phyloP scores from a whole-genome alignment of 2,797 vertebrate genomes.

The Setipinna tenuifilis region DNA sequence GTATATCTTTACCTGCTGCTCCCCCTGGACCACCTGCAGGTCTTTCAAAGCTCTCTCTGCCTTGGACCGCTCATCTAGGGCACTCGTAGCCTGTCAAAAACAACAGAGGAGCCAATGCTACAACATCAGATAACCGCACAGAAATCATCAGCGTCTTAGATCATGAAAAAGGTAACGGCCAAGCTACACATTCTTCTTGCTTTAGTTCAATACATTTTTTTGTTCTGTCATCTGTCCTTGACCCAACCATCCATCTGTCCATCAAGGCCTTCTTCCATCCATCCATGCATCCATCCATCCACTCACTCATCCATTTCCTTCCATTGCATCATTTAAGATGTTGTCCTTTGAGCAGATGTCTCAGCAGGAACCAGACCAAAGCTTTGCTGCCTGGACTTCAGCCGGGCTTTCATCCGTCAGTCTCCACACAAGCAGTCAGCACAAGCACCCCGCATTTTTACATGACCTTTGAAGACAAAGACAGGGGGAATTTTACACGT shows the following conservation, averaged over 20 bases:
- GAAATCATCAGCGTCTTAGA: background rate
- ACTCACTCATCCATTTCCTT: background rate
- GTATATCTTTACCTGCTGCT: constrained; percentile 81
- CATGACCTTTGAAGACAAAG: background rate
- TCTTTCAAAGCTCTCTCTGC: constrained; percentile 85
- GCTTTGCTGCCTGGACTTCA: background rate
- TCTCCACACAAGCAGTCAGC: background rate
- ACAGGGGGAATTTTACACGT: background rate
- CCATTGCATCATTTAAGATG: background rate
- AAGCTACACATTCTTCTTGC: background rate
- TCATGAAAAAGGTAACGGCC: background rate
- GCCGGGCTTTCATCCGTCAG: background rate
- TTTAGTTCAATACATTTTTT: background rate
- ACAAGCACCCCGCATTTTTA: background rate
- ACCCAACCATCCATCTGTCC: background rate
- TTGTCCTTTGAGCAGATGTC: background rate
- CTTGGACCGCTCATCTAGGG: constrained; percentile 85
- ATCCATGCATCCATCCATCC: background rate
- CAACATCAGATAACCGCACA: background rate
- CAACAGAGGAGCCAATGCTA: background rate
- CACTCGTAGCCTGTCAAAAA: constrained; percentile 81
- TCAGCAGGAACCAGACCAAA: background rate
- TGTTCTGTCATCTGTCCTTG: background rate
- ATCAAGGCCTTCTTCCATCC: background rate
- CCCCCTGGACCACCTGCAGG: constrained; percentile 81